Conservation (phyloP, 1,140 invertebrate species). For the Zaprionus gabonicus region DNA sequence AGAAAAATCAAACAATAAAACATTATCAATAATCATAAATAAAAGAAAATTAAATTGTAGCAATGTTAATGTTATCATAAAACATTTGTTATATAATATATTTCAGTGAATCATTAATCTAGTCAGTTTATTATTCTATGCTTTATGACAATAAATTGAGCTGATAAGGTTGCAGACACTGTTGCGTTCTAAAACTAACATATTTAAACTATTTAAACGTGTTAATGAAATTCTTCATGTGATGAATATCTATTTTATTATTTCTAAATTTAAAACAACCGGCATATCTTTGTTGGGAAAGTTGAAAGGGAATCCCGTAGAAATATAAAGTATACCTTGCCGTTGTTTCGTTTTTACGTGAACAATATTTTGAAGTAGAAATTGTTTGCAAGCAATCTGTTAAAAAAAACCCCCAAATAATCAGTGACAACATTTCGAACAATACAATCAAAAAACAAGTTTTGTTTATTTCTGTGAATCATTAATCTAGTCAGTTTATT, state of each 20-base stretch:
- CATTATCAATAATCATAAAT: neutral
- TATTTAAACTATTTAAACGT: neutral
- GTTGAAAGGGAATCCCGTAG: no score
- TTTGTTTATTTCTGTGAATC: neutral
- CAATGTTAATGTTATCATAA: neutral
- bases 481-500: neutral
- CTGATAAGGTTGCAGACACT: neutral
- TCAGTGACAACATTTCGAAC: neutral
- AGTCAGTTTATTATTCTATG: neutral
- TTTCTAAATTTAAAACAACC: no score
- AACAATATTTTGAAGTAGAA: no score
- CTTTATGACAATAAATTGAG: neutral
- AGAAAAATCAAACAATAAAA: neutral
- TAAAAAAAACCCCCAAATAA: neutral
- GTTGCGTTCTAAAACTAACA: neutral
- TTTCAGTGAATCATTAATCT: neutral
- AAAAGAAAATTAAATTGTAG: neutral
- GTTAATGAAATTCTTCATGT: no score
- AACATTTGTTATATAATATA: neutral
- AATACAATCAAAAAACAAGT: neutral
- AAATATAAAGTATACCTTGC: no score
- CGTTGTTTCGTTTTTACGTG: no score
- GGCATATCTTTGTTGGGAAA: no score
- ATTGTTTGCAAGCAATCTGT: neutral
- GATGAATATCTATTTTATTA: no score